A percentile compares a stretch with the other conserved stretches of the same genome.
phyloP scores from a whole-genome alignment of 2,888 invertebrate genomes.

The Tenthredo distinguenda region DNA sequence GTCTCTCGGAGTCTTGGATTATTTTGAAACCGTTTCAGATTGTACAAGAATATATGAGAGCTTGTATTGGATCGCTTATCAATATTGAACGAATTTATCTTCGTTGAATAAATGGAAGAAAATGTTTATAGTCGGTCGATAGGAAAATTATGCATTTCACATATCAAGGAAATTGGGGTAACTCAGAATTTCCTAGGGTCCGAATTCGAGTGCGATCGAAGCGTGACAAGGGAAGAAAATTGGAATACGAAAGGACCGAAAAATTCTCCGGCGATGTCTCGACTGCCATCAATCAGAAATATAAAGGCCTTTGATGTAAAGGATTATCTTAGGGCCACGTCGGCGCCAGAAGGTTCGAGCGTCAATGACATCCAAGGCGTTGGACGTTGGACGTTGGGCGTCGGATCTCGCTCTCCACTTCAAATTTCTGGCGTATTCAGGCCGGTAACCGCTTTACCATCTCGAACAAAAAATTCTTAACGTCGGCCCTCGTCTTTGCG shows the following conservation, averaged over 20 bases:
- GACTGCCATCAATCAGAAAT: constrained; percentile 35
- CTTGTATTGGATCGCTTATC: not conserved
- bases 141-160: not conserved
- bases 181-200: not conserved
- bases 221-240: not conserved
- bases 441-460: not conserved
- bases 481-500: not conserved
- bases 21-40: not conserved
- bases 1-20: not conserved
- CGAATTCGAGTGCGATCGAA: not conserved
- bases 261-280: not conserved
- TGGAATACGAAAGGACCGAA: not conserved
- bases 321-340: constrained; percentile 23
- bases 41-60: not conserved
- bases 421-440: constrained; percentile 7
- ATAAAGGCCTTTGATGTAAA: constrained; percentile 3
- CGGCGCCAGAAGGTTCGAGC: constrained; percentile 10
- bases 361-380: constrained; percentile 10
- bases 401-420: not conserved
- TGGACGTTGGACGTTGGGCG: not conserved
- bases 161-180: not conserved
- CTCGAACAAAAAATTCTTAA: not conserved
- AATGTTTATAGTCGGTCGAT: too few species aligned
- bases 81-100: not conserved
- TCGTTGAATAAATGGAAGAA: not conserved